Base-by-base conservation (phyloP, 2,888 invertebrate genomes). In the Sphecodes monilicornis region DNA sequence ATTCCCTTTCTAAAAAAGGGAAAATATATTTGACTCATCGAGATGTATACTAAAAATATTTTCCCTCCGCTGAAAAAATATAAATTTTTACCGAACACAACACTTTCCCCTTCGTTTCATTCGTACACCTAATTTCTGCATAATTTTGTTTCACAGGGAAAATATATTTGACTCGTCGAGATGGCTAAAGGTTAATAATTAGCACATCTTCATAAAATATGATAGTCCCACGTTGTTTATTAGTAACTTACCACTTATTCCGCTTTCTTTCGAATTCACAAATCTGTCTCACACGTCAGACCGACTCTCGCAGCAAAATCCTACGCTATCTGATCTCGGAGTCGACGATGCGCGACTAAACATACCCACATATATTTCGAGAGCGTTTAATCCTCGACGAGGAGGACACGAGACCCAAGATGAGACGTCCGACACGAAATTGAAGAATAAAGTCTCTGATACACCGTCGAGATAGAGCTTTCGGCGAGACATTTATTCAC, bases 401-500 rank as follows among this genome's bases (percentile, higher is more conserved):
- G 80, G 84, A 84, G 60, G 60, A 60, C 29, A 71, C 79, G 81
- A 78, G 66, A 73, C 69, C 39, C 64, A 4, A 39, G 36, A 66
- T 39, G 70, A 64, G 84, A 85, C 71, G 76, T 29, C 76, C 73
- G 80, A 87, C 78, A 70, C 82, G 72, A 64, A 82, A 82, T 82
- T 71, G 70, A 73, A 71, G 71, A 80, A 64, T 39, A 68, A 79
- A 87, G 57, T 39, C 70, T 75, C 46, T 77, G 88, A 89, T 88
- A 60, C 81, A 57, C 60, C 68, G 22, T 26, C n/a, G 22, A 87
- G 88, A 90, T 90, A 85, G 71, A 88, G 73, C 90, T 90, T 89
- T 89, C 88, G 81, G 64, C 90, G 70, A 79, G 80, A 80, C 80
- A 72, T 83, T 79, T 73, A 68, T 32, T 26, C 57, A 39, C 41